Evolutionary conservation across 2,888 invertebrate genomes (phyloP), one percentile per base, ranked within the genome.

Genomic region (Meganola albula): DNA sequence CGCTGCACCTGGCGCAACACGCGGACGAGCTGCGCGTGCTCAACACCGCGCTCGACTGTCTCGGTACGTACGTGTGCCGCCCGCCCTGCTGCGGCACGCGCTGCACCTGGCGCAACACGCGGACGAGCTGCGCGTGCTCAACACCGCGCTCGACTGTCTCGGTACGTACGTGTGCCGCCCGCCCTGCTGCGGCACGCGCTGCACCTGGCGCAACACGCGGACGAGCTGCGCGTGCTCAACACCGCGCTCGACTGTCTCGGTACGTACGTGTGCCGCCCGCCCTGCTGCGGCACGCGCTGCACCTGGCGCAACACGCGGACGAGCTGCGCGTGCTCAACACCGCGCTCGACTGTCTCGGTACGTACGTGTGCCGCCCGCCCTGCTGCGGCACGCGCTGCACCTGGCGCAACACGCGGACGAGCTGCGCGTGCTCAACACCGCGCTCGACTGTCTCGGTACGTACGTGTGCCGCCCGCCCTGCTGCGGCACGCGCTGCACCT

Each of bases 161-260:
- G 59, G 27, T 63, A 63, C 13, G 79, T 83, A 44, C 80, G 88
- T 50, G 77, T 88, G 22, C 70, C 90, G 13, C 38, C 48, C 27
- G 44, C 51, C 32, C 55, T 80, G 49, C 48, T 79, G 44, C 53
- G 62, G 4, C 67, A 64, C 39, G 73, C 77, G 9, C 53, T 77
- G 23, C 42, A 44, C n/a, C 48, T 60, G 8, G 70, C 67, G 10
- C 54, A 54, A 38, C 37, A 57, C 5, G 38, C 63, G 9, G 39
- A 43, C 12, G 71, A 92, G 40, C 88, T 90, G 75, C 51, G 67
- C 21, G 63, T 93, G 25, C 80, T 94, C 28, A 89, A 89, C 16
- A 92, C 93, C 1, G 91, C 93, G 7, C 86, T 95, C 26, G 92
- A 93, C 58, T 91, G 93, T 31, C 88, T 95, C 29, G 95, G 92